Conservation (phyloP, 2,888 invertebrate species). For the Orthosia incerta region DNA sequence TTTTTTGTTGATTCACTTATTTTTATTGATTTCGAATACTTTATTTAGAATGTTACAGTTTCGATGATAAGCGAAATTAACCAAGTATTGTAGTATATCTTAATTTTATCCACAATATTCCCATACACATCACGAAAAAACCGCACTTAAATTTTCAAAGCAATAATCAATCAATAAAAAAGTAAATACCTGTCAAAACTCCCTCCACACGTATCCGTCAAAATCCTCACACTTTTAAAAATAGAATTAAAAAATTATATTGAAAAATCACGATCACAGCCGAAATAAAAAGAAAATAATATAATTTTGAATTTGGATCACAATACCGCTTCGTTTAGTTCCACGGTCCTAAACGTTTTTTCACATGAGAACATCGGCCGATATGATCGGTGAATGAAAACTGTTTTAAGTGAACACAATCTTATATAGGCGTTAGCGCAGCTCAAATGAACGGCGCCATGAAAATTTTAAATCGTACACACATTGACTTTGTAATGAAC, state of each 20-base stretch:
- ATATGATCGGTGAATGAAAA: constrained; percentile 77
- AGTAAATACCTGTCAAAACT: constrained; percentile 69
- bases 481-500: constrained; percentile 65
- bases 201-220: constrained; percentile 56
- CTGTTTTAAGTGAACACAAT: constrained; percentile 62
- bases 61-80: neutral
- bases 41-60: neutral
- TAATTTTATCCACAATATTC: neutral
- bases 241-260: constrained; percentile 48
- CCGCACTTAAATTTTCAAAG: neutral
- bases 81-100: neutral
- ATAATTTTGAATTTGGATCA: constrained; percentile 62
- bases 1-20: neutral
- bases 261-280: constrained; percentile 61
- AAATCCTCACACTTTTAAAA: constrained; percentile 52
- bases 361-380: constrained; percentile 75
- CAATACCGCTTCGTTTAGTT: constrained; percentile 50
- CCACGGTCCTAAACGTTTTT: constrained; percentile 66
- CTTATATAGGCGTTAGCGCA: constrained; percentile 75
- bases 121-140: neutral
- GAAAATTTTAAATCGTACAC: constrained; percentile 68
- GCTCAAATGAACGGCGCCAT: constrained; percentile 60
- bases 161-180: constrained; percentile 28
- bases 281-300: constrained; percentile 38
- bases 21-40: neutral